Base-by-base conservation (phyloP, 2,113 vertebrate genomes). In the Neogobius melanostomus region DNA sequence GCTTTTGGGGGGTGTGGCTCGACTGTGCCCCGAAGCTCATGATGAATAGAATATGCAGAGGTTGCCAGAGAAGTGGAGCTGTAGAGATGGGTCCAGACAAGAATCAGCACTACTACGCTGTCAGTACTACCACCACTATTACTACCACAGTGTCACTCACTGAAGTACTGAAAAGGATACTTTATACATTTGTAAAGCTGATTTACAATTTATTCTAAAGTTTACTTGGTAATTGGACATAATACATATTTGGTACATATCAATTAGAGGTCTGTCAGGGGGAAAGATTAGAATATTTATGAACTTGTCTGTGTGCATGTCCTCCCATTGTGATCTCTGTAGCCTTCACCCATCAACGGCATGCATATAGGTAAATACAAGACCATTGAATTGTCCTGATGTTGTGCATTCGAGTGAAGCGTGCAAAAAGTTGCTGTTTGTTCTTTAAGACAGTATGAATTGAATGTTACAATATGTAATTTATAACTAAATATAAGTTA, bases 1-100 rank as follows among this genome's bases (percentile, higher is more conserved):
- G 9, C 28, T 36, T 42, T 59, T 59, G 49, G 57, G 9, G 9
- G 84, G 85, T 69, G 84, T 82, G 85, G 53, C 72, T 71, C 65
- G n/a, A 6, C 64, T 59, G 9, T 77, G 68, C 82, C 82, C 74
- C 74, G 0, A 6, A 60, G 76, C 65, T 70, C 14, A 42, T 79
- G 16, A 7, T 63, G 45, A 64, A 48, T 48, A 44, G 79, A 56
- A 28, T 51, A 66, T 46, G 66, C 63, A 44, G 16, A 72, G 51
- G 43, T 49, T 57, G 45, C 57, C 47, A 81, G 56, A 46, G 69
- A 82, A 83, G 69, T 36, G 21, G 64, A 52, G 63, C 36, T 66
- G 46, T 21, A 68, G 43, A 60, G 76, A 77, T 79, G 62, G 8
- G 78, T 80, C 80, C 76, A 17, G 84, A 86, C 84, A 87, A 42